Evolutionary conservation across 64 coral and sea anemone genomes (phyloP).

Genomic region (Montipora cactus): DNA sequence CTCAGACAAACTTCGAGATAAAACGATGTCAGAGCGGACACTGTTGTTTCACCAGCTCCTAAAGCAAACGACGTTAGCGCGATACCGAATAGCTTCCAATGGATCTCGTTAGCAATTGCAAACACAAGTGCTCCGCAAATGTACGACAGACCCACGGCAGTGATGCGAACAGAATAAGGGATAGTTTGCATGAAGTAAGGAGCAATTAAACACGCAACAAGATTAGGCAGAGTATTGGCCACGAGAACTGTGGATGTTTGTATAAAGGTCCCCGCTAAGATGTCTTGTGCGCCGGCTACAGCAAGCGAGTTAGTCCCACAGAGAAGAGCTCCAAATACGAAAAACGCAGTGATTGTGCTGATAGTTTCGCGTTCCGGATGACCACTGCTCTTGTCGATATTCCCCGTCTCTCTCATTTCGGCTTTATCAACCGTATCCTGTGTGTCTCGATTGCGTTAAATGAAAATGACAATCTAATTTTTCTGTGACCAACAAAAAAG

Average conservation of each 20-base stretch:
- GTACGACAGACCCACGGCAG: slow-evolving; percentile 17
- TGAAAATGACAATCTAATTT: no score
- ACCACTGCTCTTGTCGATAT: no score
- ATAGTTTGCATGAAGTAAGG: slow-evolving; percentile 75
- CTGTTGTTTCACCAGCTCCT: slow-evolving; percentile 59
- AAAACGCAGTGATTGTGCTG: slow-evolving; percentile 74
- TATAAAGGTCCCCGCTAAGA: slow-evolving; percentile 71
- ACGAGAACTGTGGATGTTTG: slow-evolving; percentile 73
- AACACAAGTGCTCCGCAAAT: slow-evolving; percentile 50
- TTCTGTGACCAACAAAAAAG: no score
- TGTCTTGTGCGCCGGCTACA: slow-evolving; percentile 80
- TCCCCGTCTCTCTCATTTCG: background rate
- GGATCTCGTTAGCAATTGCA: slow-evolving; percentile 44
- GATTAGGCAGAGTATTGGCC: slow-evolving; percentile 51
- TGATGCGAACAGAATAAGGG: slow-evolving; percentile 60
- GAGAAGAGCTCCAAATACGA: slow-evolving; percentile 40
- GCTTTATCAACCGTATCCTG: background rate
- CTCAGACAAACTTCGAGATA: slow-evolving; percentile 51
- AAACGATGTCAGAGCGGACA: slow-evolving; percentile 67
- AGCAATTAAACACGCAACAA: slow-evolving; percentile 47
- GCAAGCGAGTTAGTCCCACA: slow-evolving; percentile 29
- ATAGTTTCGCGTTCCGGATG: background rate
- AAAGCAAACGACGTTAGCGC: slow-evolving; percentile 47
- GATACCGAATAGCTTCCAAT: slow-evolving; percentile 84
- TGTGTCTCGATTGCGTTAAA: no score